Percentiles rank a stretch among this genome's conserved stretches.
phyloP scores from a whole-genome alignment of 1,140 invertebrate species.

The Polypedilum vanderplanki region DNA sequence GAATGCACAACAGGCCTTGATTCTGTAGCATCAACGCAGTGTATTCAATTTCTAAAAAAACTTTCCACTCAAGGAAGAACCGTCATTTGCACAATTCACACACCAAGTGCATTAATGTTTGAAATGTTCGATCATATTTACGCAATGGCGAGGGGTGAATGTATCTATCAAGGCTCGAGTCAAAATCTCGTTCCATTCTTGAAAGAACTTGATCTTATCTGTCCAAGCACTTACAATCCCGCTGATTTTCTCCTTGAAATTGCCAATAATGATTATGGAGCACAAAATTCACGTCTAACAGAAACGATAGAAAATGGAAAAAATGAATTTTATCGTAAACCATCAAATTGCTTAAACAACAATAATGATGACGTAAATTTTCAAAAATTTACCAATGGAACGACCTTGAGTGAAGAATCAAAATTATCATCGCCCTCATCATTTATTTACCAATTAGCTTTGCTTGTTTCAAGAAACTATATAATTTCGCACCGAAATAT shows the following conservation, averaged over 20 bases:
- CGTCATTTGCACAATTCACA: slow-evolving; percentile 63
- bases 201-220: slow-evolving; percentile 48
- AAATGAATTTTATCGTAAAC: background rate
- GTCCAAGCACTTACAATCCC: slow-evolving; percentile 60
- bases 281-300: slow-evolving; percentile 12
- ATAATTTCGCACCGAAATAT: slow-evolving; percentile 48
- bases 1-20: slow-evolving; percentile 82
- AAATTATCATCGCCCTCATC: slow-evolving; percentile 49
- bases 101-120: slow-evolving; percentile 60
- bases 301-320: slow-evolving; percentile 24
- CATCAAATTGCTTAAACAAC: background rate
- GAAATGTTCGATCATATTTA: slow-evolving; percentile 62
- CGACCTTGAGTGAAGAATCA: slow-evolving; percentile 38
- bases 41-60: slow-evolving; percentile 47
- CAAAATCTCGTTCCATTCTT: slow-evolving; percentile 52
- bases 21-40: slow-evolving; percentile 53
- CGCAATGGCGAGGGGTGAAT: slow-evolving; percentile 54
- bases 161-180: slow-evolving; percentile 53
- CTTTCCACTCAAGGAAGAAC: slow-evolving; percentile 55
- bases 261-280: slow-evolving; percentile 10
- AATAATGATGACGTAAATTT: background rate
- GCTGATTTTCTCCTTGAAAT: slow-evolving; percentile 47
- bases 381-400: background rate
- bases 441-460: slow-evolving; percentile 56
- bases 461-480: slow-evolving; percentile 58